Base-by-base conservation (phyloP, 2,888 invertebrate genomes). In the Lapara coniferarum region DNA sequence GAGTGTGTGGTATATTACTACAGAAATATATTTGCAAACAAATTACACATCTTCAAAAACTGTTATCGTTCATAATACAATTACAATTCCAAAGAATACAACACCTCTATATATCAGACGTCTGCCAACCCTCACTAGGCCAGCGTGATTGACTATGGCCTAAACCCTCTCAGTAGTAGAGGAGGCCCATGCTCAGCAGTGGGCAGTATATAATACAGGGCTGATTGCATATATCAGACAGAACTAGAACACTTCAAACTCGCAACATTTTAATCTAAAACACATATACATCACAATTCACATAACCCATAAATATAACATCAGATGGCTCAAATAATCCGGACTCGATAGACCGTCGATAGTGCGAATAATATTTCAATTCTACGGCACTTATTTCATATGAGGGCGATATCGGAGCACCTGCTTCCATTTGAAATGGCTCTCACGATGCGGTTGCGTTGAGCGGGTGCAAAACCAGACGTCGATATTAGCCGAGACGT, bases 351-450 rank as follows among this genome's bases (percentile, higher is more conserved):
- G 80, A 80, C 75, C 78, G 77, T 72, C 79, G 81, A 80, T 83
- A 81, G 83, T 78, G 80, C 77, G 81, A 82, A 86, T 85, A 86
- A 86, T 86, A 87, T 87, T 86, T 86, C 86, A 85, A 83, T 86
- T 83, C 81, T 70, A 72, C 75, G 76, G 80, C 83, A 84, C 83
- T 84, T 84, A 81, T 83, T 82, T 82, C 80, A 80, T 78, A 81
- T 77, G 81, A 79, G 73, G 73, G 72, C 79, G 76, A 79, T 78
- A 79, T 72, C 70, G 70, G 77, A 75, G 72, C 85, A 87, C 86
- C 85, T 85, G 85, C 77, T 76, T 72, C 77, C 77, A 76, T 68
- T 78, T 77, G 78, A 80, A 81, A 83, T 83, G 76, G 81, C 77
- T 81, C 78, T 72, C 76, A 74, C 77, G 73, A 66, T 72, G 78